These are phyloP conservation scores for Pocillopora verrucosa DNA, from an alignment of 64 coral and sea anemone species.

Conservation along the genomic window DNA sequence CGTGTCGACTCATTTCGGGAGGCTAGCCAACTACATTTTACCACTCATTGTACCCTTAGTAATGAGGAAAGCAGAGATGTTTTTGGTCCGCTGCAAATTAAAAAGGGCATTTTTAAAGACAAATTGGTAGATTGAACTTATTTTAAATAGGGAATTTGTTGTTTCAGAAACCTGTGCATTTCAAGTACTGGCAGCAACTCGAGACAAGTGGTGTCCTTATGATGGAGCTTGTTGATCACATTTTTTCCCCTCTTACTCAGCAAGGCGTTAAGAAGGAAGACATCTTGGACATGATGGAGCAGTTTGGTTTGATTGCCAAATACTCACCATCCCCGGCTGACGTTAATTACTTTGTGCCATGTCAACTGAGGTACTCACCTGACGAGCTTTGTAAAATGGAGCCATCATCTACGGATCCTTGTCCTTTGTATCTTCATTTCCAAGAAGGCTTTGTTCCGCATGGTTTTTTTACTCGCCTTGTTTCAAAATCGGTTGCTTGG, in stretches of 20 bases:
- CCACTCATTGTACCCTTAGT: too few species aligned
- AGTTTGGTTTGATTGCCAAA: constrained; percentile 32
- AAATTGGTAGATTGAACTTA: too few species aligned
- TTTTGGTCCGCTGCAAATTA: too few species aligned
- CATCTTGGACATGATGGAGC: constrained; percentile 42
- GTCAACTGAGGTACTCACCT: constrained; percentile 17
- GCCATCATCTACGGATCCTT: constrained; percentile 12
- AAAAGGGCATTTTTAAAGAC: too few species aligned
- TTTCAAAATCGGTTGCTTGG: constrained; percentile 24
- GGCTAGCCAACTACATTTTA: too few species aligned
- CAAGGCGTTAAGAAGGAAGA: constrained; percentile 10
- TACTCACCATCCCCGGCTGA: neutral
- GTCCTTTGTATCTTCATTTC: constrained; percentile 18
- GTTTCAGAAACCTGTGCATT: constrained; percentile 8
- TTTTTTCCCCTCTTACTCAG: neutral
- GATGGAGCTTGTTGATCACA: constrained; percentile 37
- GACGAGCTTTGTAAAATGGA: neutral
- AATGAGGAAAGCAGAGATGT: too few species aligned
- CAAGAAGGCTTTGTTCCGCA: constrained; percentile 32
- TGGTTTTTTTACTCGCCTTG: constrained; percentile 2
- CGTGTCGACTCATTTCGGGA: too few species aligned
- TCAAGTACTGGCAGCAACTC: neutral
- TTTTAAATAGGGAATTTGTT: too few species aligned
- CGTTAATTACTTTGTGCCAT: constrained; percentile 33
- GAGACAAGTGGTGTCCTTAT: constrained; percentile 26